phyloP scores from a whole-genome alignment of 2,113 vertebrate species.

The Ictalurus furcatus region DNA sequence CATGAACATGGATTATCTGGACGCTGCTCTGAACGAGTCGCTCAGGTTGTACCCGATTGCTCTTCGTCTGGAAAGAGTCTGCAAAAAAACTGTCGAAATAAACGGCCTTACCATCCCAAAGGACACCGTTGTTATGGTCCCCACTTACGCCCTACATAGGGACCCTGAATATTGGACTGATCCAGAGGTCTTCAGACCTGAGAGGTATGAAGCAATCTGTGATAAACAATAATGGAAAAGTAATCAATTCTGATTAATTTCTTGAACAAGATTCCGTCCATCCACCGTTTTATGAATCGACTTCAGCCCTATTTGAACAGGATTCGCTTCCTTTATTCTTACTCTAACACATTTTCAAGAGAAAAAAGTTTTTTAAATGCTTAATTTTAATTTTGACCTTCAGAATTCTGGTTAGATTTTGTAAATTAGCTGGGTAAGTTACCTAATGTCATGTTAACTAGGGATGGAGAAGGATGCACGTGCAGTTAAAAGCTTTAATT shows the following conservation, averaged over 20 bases:
- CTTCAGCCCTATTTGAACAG: too few species aligned
- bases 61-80: constrained; percentile 68
- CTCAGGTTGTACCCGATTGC: constrained; percentile 68
- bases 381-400: too few species aligned
- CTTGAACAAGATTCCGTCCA: too few species aligned
- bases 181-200: constrained; percentile 49
- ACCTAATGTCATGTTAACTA: too few species aligned
- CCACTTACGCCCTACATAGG: constrained; percentile 62
- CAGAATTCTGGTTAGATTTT: too few species aligned
- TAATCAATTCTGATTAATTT: neutral
- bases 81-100: constrained; percentile 77
- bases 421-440: too few species aligned
- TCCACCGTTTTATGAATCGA: too few species aligned
- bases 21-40: constrained; percentile 80
- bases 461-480: too few species aligned
- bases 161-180: constrained; percentile 59
- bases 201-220: constrained; percentile 31
- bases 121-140: constrained; percentile 53
- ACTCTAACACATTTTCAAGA: too few species aligned
- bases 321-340: neutral
- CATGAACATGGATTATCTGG: constrained; percentile 81
- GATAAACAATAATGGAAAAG: neutral
- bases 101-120: constrained; percentile 66
- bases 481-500: too few species aligned
- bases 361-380: too few species aligned